Evolutionary conservation across 2,113 vertebrate genomes (phyloP).

Genomic region (Aramus guarauna): DNA sequence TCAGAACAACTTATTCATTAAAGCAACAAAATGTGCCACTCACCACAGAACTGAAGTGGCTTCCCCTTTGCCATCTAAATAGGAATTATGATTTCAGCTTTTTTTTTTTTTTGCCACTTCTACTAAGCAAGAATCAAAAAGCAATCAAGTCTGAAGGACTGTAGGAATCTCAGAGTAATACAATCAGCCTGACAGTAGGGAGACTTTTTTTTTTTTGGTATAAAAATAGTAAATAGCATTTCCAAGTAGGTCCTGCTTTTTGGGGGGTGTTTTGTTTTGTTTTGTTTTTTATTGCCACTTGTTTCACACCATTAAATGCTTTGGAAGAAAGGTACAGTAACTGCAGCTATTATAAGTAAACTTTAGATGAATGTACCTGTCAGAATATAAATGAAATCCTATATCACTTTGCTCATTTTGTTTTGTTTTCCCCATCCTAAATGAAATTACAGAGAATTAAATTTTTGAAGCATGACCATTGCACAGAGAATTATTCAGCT

Average conservation of each 20-base stretch:
- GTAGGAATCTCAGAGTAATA: constrained; percentile 56
- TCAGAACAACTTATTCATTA: constrained; percentile 53
- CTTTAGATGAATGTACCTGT: constrained; percentile 63
- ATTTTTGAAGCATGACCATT: constrained; percentile 67
- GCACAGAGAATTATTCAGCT: constrained; percentile 46
- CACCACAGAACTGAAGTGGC: constrained; percentile 6
- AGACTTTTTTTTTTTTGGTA: neutral
- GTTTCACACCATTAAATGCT: constrained; percentile 45
- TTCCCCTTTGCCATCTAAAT: constrained; percentile 41
- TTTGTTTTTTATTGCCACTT: neutral
- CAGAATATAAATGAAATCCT: constrained; percentile 65
- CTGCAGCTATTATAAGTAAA: constrained; percentile 24
- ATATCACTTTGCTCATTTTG: constrained; percentile 46
- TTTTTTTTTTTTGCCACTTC: constrained; percentile 65
- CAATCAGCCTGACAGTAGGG: constrained; percentile 36
- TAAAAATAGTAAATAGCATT: neutral
- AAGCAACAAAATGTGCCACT: neutral
- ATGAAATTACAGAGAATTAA: constrained; percentile 72
- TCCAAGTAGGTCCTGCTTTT: neutral
- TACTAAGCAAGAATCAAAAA: constrained; percentile 44
- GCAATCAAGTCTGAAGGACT: constrained; percentile 67
- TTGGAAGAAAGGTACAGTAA: constrained; percentile 7
- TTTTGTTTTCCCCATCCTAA: constrained; percentile 56
- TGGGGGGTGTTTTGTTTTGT: too few species aligned
- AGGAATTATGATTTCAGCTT: constrained; percentile 57